Conservation (phyloP, 2,797 vertebrate species). For the Ctenopoma multispine region DNA sequence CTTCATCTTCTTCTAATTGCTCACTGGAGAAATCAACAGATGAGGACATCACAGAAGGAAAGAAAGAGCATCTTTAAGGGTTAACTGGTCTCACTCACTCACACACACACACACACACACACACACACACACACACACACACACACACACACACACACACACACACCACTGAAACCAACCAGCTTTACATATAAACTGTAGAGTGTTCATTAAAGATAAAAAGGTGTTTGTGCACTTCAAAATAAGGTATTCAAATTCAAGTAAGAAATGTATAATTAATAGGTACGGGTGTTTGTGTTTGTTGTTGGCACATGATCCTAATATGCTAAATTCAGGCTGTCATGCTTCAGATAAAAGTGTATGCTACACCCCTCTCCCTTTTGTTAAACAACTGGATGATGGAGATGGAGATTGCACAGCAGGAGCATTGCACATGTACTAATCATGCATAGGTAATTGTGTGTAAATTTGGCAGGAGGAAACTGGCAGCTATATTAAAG, state of each 20-base stretch:
- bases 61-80: slow-evolving; percentile 33
- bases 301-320: slow-evolving; percentile 36
- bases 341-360: slow-evolving; percentile 58
- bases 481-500: slow-evolving; percentile 53
- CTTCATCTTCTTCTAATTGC: slow-evolving; percentile 48
- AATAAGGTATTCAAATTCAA: slow-evolving; percentile 22
- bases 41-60: slow-evolving; percentile 12
- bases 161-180: background rate
- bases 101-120: too few species aligned
- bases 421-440: slow-evolving; percentile 45
- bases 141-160: background rate
- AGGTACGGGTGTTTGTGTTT: slow-evolving; percentile 42
- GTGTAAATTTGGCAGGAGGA: slow-evolving; percentile 62
- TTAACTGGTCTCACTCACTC: too few species aligned
- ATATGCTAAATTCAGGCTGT: slow-evolving; percentile 52
- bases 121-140: too few species aligned
- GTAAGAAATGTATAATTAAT: slow-evolving; percentile 45
- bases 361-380: slow-evolving; percentile 52
- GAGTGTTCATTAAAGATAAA: slow-evolving; percentile 6
- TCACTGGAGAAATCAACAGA: slow-evolving; percentile 64
- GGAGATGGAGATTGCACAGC: slow-evolving; percentile 56
- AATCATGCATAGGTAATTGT: slow-evolving; percentile 67
- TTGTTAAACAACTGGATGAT: slow-evolving; percentile 63
- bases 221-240: slow-evolving; percentile 9
- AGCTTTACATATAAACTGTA: background rate